These are phyloP conservation scores for Anas flavirostris DNA, from an alignment of 2,797 vertebrate species.

Conservation along the genomic window DNA sequence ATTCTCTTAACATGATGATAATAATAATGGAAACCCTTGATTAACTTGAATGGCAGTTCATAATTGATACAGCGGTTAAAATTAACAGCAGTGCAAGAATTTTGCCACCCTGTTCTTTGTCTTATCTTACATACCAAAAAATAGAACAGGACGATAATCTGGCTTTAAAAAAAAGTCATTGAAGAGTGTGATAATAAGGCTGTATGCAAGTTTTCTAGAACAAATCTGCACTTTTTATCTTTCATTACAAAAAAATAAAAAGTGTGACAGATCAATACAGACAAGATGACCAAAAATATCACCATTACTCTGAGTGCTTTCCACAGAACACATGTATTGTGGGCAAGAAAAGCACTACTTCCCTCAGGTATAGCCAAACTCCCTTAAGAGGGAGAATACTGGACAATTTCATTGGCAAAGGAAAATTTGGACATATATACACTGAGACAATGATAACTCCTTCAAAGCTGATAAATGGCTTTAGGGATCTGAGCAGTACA, in stretches of 20 bases:
- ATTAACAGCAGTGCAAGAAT: constrained; percentile 75
- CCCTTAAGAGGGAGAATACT: neutral
- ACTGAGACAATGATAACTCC: neutral
- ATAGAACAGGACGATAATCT: constrained; percentile 34
- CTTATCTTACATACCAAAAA: constrained; percentile 66
- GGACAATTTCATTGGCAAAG: neutral
- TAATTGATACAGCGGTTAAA: constrained; percentile 82
- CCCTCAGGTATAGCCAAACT: constrained; percentile 17
- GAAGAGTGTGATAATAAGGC: neutral
- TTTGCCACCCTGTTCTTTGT: constrained; percentile 43
- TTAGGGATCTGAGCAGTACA: neutral
- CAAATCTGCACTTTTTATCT: neutral
- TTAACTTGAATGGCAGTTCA: constrained; percentile 76
- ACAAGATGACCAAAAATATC: neutral
- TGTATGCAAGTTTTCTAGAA: neutral
- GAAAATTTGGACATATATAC: neutral
- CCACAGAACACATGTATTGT: constrained; percentile 1
- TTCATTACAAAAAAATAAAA: neutral
- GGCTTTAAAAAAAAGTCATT: neutral
- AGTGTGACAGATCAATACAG: neutral
- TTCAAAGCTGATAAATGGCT: neutral
- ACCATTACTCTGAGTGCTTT: neutral
- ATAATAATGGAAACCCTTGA: constrained; percentile 74
- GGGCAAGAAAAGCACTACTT: neutral
- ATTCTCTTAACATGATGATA: constrained; percentile 76